These are phyloP conservation scores for Theretra japonica DNA, from an alignment of 2,888 invertebrate genomes.

Conservation along the genomic window DNA sequence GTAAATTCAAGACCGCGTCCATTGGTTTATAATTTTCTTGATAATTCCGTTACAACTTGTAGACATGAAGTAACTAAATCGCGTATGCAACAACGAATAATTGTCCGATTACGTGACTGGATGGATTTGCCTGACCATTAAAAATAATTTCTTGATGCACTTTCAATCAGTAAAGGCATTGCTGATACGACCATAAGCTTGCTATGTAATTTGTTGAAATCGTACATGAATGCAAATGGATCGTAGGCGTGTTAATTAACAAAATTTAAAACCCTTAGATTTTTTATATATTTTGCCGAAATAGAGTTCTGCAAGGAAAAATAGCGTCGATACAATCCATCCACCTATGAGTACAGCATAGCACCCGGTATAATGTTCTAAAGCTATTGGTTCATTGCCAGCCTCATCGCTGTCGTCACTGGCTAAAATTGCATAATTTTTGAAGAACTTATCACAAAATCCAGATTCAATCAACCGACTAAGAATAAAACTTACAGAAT, in stretches of 20 bases:
- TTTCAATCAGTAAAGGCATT: constrained; percentile 37
- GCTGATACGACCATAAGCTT: constrained; percentile 2
- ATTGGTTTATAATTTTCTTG: constrained; percentile 28
- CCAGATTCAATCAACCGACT: constrained; percentile 61
- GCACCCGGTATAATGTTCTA: constrained; percentile 67
- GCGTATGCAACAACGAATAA: background rate
- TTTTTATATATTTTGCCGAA: constrained; percentile 40
- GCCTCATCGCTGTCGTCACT: constrained; percentile 30
- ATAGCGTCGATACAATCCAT: constrained; percentile 56
- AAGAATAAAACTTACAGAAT: constrained; percentile 57
- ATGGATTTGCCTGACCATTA: background rate
- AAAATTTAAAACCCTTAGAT: background rate
- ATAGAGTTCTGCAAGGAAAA: constrained; percentile 60
- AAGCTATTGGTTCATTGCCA: constrained; percentile 54
- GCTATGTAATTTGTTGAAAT: constrained; percentile 2
- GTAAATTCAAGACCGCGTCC: constrained; percentile 24
- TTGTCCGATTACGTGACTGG: background rate
- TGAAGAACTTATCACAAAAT: constrained; percentile 57
- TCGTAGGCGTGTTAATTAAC: background rate
- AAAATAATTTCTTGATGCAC: constrained; percentile 37
- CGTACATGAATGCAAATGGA: constrained; percentile 12
- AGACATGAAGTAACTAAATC: background rate
- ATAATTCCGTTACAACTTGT: background rate
- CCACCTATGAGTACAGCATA: constrained; percentile 63
- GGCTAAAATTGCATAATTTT: constrained; percentile 46